Conservation (phyloP, 2,888 invertebrate species). For the Leucophora obtusa region DNA sequence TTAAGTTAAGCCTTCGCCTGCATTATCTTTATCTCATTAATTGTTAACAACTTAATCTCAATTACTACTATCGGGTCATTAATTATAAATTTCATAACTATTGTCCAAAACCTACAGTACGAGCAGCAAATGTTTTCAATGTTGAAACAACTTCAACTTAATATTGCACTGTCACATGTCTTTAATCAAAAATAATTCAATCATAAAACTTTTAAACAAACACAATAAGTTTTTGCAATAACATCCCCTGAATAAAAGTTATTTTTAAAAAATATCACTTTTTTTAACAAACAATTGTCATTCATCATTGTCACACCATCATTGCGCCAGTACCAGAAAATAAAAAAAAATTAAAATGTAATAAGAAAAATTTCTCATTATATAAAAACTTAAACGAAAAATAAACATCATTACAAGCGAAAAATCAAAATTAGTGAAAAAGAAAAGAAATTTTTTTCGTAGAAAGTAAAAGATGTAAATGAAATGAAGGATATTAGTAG, state of each 20-base stretch:
- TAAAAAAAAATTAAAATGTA: background rate
- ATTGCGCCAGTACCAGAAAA: slow-evolving; percentile 8
- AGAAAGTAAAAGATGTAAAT: slow-evolving; percentile 6
- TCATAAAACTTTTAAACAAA: slow-evolving; percentile 37
- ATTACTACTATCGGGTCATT: too few species aligned
- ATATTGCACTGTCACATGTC: slow-evolving; percentile 35
- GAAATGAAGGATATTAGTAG: slow-evolving; percentile 1
- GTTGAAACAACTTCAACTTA: slow-evolving; percentile 17
- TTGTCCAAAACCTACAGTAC: background rate
- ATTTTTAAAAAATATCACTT: background rate
- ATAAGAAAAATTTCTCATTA: background rate
- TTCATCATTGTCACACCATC: slow-evolving; percentile 56
- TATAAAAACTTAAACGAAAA: slow-evolving; percentile 13
- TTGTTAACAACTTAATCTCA: too few species aligned
- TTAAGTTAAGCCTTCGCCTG: too few species aligned
- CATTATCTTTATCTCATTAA: background rate
- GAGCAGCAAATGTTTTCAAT: slow-evolving; percentile 6
- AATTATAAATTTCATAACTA: background rate
- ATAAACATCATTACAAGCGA: background rate
- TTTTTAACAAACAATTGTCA: slow-evolving; percentile 52
- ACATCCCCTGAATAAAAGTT: slow-evolving; percentile 22
- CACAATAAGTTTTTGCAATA: slow-evolving; percentile 28
- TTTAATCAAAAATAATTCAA: slow-evolving; percentile 50
- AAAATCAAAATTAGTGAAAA: slow-evolving; percentile 6
- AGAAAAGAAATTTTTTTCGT: background rate